Evolutionary conservation across 2,888 invertebrate species (phyloP).

Genomic region (Cheilosia soror): DNA sequence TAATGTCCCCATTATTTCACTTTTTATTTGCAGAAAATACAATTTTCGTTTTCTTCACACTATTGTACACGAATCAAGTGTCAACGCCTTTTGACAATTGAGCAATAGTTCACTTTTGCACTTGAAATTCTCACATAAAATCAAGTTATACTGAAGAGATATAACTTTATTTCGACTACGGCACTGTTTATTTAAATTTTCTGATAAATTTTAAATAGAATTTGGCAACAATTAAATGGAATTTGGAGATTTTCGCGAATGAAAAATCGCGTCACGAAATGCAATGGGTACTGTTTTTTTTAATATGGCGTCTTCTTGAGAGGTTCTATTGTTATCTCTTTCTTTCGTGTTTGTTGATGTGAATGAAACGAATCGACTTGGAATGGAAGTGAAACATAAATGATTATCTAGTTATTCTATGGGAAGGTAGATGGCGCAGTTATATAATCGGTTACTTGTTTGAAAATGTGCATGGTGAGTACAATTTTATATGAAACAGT

Average conservation of each 20-base stretch:
- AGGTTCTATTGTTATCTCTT: conserved; percentile 33
- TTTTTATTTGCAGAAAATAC: conserved; percentile 9
- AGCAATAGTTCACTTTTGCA: conserved; percentile 44
- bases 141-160: neutral
- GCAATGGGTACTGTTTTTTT: conserved; percentile 51
- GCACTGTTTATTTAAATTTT: neutral
- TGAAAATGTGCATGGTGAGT: neutral
- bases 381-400: neutral
- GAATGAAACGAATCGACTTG: conserved; percentile 5
- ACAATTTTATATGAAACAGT: neutral
- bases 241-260: conserved; percentile 56
- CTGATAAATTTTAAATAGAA: neutral
- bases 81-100: conserved; percentile 72
- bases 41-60: conserved; percentile 25
- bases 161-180: neutral
- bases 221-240: conserved; percentile 13
- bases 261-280: conserved; percentile 69
- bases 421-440: conserved; percentile 4
- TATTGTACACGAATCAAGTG: conserved; percentile 66
- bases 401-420: neutral
- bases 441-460: neutral
- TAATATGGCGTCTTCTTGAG: conserved; percentile 59
- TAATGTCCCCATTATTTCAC: conserved; percentile 79
- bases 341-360: conserved; percentile 45
- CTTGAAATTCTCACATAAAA: conserved; percentile 60